phyloP scores from a whole-genome alignment of 2,113 vertebrate species.

The Chionodraco myersi region DNA sequence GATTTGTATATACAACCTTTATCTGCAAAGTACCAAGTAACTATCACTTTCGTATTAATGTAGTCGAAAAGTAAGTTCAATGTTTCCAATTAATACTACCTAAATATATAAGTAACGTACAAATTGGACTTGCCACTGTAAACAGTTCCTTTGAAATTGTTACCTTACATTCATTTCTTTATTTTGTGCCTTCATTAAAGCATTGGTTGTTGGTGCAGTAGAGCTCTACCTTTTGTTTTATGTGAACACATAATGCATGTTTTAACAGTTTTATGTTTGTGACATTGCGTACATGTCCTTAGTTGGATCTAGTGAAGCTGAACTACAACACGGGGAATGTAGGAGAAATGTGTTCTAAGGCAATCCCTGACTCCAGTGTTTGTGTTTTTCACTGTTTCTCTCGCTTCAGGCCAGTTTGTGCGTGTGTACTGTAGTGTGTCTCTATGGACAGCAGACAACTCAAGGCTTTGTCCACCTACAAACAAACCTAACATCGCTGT shows the following conservation, averaged over 20 bases:
- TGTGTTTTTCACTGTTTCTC: constrained; percentile 7
- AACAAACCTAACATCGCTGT: constrained; percentile 18
- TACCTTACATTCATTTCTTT: background rate
- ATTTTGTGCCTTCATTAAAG: background rate
- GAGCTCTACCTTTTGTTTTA: too few relatives aligned
- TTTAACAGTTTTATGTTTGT: background rate
- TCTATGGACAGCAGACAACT: constrained; percentile 14
- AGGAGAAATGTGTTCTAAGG: background rate
- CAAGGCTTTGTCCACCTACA: constrained; percentile 14
- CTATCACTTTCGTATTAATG: background rate
- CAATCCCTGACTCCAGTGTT: background rate
- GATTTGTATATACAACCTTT: background rate
- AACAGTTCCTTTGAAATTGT: too few relatives aligned
- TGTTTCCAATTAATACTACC: too few relatives aligned
- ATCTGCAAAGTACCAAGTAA: background rate
- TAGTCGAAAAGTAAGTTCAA: background rate
- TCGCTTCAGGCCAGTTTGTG: background rate
- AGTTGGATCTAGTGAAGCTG: background rate
- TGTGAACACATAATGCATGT: background rate
- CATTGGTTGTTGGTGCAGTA: background rate
- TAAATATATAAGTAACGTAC: background rate
- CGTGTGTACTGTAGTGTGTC: background rate
- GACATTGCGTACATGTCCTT: background rate
- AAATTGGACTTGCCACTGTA: too few relatives aligned
- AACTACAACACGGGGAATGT: background rate